Conservation (phyloP, 2,113 vertebrate genomes). For the Paramisgurnus dabryanus region DNA sequence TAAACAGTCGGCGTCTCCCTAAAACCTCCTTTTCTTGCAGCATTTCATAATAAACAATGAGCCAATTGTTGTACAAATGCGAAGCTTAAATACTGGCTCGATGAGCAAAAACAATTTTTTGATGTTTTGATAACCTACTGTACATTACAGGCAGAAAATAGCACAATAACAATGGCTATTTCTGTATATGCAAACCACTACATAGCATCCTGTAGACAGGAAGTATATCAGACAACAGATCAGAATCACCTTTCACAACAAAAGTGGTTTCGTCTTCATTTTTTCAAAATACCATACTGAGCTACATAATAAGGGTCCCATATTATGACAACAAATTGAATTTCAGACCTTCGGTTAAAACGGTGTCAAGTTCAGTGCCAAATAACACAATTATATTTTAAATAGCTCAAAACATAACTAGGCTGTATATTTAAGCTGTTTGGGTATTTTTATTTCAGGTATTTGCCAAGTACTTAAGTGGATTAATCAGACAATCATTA, state of each 20-base stretch:
- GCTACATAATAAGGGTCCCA: background rate
- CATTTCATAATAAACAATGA: background rate
- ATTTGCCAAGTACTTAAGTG: no score
- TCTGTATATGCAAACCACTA: conserved; percentile 49
- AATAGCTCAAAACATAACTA: no score
- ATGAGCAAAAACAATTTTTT: background rate
- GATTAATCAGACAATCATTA: no score
- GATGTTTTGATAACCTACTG: conserved; percentile 11
- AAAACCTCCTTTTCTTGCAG: background rate
- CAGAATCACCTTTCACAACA: background rate
- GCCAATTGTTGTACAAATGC: no score
- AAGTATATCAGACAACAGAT: conserved; percentile 21
- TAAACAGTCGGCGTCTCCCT: background rate
- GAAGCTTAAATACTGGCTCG: background rate
- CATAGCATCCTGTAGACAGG: background rate
- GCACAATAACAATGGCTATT: conserved; percentile 16
- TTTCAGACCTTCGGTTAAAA: background rate
- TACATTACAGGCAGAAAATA: background rate
- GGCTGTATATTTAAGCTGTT: no score
- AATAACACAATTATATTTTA: no score
- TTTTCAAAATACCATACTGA: background rate
- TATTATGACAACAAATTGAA: background rate
- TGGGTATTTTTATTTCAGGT: no score
- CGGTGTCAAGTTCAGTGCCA: no score
- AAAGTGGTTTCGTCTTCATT: background rate